Evolutionary conservation across 2,113 vertebrate species (phyloP), one percentile per base, ranked within the genome.

Genomic region (Cichladusa arquata): DNA sequence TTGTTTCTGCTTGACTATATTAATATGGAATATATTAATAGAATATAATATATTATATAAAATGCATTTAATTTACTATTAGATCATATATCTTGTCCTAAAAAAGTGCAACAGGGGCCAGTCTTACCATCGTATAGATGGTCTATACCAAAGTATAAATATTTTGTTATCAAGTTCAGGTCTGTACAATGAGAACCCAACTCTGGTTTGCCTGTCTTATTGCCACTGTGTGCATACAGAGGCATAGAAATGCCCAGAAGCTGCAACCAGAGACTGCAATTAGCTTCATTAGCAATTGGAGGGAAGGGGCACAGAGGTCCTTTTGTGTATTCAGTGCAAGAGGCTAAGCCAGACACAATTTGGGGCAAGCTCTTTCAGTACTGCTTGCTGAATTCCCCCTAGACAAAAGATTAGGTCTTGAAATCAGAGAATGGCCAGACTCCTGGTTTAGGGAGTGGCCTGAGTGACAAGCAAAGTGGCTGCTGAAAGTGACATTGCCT

Each of bases 401-500:
- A 65, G 58, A 62, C 62, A 80, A 89, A 81, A 79, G 77, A 92
- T 57, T 81, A 89, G 81, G 85, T 81, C 81, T 72, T 85, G 78
- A 82, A 92, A 92, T 26, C 28, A 16, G 58, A 92, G 66, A 73
- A 73, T 0, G 3, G 50, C 29, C 0, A 2, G 29, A 54, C 38
- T 82, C 45, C 26, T 61, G 70, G 54, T 88, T 92, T 65, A 66
- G 61, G 48, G 40, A 81, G 18, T 18, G 28, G 65, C 77, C 53
- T 91, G 50, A 94, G 62, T 90, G 90, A 93, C 66, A 62, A 73
- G 69, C 40, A 79, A 81, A 93, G 78, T 44, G 74, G 34, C 38
- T 82, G 78, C 42, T 80, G 81, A 90, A 93, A 81, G 74, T 93
- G 78, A 95, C 69, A 76, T 91, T 74, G 51, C 45, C 42, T 80